A percentile compares a stretch with the other conserved stretches of the same genome.
Conservation (phyloP, 1,140 invertebrate species). For the Wiebesia pumilae region DNA sequence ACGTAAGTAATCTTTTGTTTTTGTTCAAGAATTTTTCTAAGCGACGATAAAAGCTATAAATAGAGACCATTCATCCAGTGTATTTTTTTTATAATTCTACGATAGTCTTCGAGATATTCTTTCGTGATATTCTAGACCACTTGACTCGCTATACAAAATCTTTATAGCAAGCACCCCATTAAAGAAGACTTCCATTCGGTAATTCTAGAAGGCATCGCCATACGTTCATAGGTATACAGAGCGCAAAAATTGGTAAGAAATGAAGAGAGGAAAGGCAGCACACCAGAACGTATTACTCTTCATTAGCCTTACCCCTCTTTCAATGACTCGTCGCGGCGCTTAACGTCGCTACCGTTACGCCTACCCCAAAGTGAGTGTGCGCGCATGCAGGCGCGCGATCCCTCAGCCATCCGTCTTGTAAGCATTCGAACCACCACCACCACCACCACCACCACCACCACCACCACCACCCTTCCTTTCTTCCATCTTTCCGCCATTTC, state of each 20-base stretch:
- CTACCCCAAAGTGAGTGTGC: neutral
- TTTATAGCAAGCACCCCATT: too few species aligned
- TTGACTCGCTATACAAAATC: too few species aligned
- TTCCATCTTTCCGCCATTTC: neutral
- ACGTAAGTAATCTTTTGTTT: too few species aligned
- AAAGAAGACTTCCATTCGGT: too few species aligned
- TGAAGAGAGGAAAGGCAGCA: constrained; percentile 1
- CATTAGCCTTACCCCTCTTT: constrained; percentile 67
- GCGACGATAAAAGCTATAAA: too few species aligned
- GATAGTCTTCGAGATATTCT: too few species aligned
- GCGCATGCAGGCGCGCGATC: constrained; percentile 56
- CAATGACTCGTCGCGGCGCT: constrained; percentile 71
- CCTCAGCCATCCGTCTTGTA: constrained; percentile 66
- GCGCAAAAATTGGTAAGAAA: constrained; percentile 67
- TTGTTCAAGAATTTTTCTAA: too few species aligned
- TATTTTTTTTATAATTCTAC: too few species aligned
- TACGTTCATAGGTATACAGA: constrained; percentile 46
- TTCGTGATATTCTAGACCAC: too few species aligned
- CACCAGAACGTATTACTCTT: constrained; percentile 66
- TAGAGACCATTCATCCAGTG: too few species aligned
- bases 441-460: constrained; percentile 20
- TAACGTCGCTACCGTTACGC: constrained; percentile 60
- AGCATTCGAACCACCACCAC: constrained; percentile 48
- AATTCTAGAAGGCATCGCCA: too few species aligned
- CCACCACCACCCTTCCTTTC: neutral